phyloP scores from a whole-genome alignment of 2,888 invertebrate genomes.

The Teleiodes luculella region DNA sequence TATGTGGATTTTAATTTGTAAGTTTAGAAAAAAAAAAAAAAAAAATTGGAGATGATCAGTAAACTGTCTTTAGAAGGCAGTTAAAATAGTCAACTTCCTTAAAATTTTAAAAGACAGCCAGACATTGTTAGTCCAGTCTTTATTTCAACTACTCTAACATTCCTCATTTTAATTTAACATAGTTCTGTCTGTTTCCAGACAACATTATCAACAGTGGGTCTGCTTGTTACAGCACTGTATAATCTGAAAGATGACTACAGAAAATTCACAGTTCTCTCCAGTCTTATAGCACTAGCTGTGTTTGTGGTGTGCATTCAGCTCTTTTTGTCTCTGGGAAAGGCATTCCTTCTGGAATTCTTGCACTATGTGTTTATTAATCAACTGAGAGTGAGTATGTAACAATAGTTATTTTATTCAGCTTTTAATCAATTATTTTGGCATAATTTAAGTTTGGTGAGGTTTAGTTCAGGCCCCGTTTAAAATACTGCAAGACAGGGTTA shows the following conservation, averaged over 20 bases:
- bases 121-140: too few species aligned
- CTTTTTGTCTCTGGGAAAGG: conserved; percentile 37
- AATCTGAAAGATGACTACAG: conserved; percentile 36
- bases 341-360: conserved; percentile 32
- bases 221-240: conserved; percentile 56
- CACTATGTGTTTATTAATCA: conserved; percentile 38
- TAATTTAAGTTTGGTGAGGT: too few species aligned
- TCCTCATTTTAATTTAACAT: too few species aligned
- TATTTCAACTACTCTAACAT: too few species aligned
- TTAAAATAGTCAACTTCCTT: too few species aligned
- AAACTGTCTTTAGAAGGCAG: too few species aligned
- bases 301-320: conserved; percentile 24
- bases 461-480: too few species aligned
- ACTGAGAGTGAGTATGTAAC: conserved; percentile 43
- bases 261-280: conserved; percentile 30
- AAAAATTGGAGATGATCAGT: too few species aligned
- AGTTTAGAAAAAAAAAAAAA: too few species aligned
- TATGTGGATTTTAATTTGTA: conserved; percentile 20
- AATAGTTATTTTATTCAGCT: not conserved
- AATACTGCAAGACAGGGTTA: too few species aligned
- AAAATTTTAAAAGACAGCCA: too few species aligned
- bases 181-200: conserved; percentile 52
- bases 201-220: conserved; percentile 54
- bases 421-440: not conserved
- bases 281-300: conserved; percentile 31